phyloP scores from a whole-genome alignment of 37 sponge, comb jelly and placozoan genomes.

The Tethya wilhelma region DNA sequence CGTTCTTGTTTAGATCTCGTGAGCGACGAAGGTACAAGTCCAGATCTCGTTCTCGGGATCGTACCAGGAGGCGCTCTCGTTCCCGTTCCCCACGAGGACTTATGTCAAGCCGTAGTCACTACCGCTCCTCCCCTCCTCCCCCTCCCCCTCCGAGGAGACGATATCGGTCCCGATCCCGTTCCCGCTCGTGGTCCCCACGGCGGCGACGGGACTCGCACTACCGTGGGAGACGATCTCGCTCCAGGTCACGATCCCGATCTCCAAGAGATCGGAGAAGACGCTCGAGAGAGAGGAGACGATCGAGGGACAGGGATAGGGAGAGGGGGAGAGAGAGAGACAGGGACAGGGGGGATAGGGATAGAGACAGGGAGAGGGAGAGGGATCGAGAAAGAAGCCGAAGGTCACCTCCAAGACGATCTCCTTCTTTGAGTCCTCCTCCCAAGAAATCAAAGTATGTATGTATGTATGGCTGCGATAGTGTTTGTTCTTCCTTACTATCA shows the following conservation, averaged over 20 bases:
- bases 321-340: constrained; percentile 16
- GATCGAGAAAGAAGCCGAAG: background rate
- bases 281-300: background rate
- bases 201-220: background rate
- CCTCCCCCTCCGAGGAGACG: constrained; percentile 17
- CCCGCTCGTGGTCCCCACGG: constrained; percentile 17
- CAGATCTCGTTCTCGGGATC: constrained; percentile 10
- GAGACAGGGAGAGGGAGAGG: background rate
- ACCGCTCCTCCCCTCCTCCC: background rate
- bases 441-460: constrained; percentile 30
- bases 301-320: background rate
- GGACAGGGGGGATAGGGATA: background rate
- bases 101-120: constrained; percentile 5
- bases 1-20: constrained; percentile 20
- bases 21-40: constrained; percentile 6
- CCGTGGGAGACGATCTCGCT: constrained; percentile 8
- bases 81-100: constrained; percentile 23
- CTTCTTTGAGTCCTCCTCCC: constrained; percentile 14
- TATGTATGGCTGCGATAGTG: too few relatives aligned
- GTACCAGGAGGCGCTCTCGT: constrained; percentile 13
- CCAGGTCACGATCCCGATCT: constrained; percentile 8
- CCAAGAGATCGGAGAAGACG: background rate
- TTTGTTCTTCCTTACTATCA: too few relatives aligned
- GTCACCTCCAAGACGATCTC: background rate
- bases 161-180: constrained; percentile 19